Conservation (phyloP, 1,140 invertebrate species). For the Saccostrea cuccullata region DNA sequence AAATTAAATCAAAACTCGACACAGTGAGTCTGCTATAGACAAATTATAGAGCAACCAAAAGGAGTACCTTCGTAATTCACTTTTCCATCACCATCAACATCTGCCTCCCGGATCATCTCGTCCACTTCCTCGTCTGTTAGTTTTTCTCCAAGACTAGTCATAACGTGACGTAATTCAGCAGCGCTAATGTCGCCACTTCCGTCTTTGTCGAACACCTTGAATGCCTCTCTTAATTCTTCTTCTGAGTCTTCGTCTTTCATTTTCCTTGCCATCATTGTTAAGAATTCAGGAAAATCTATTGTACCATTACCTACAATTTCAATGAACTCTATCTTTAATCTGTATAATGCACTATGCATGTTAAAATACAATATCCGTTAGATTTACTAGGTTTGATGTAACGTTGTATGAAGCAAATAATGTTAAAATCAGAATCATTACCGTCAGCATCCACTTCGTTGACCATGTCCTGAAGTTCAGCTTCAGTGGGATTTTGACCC, state of each 20-base stretch:
- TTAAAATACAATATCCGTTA: background rate
- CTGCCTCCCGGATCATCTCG: constrained; percentile 12
- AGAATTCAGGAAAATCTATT: constrained; percentile 21
- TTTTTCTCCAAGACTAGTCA: constrained; percentile 30
- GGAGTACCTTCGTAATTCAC: background rate
- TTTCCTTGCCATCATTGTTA: constrained; percentile 11
- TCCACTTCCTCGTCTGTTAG: constrained; percentile 9
- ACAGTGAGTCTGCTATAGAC: too few relatives aligned
- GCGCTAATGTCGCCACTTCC: constrained; percentile 3
- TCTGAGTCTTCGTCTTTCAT: constrained; percentile 20
- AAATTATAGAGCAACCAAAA: background rate
- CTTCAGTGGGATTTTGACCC: constrained; percentile 18
- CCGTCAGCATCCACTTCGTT: constrained; percentile 28
- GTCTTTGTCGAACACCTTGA: constrained; percentile 15
- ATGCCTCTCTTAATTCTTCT: background rate
- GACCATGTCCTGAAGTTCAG: constrained; percentile 3
- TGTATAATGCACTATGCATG: background rate
- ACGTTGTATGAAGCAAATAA: too few relatives aligned
- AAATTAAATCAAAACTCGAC: too few relatives aligned
- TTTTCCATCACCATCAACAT: background rate
- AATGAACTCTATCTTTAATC: background rate
- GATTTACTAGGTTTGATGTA: background rate
- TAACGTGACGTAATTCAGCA: constrained; percentile 15
- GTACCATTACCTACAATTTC: background rate
- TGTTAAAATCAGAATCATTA: background rate